A percentile compares a stretch with the other conserved stretches of the same genome.
These are phyloP conservation scores for Saimiri boliviensis DNA, from an alignment of 2,113 vertebrate species.

Conservation along the genomic window DNA sequence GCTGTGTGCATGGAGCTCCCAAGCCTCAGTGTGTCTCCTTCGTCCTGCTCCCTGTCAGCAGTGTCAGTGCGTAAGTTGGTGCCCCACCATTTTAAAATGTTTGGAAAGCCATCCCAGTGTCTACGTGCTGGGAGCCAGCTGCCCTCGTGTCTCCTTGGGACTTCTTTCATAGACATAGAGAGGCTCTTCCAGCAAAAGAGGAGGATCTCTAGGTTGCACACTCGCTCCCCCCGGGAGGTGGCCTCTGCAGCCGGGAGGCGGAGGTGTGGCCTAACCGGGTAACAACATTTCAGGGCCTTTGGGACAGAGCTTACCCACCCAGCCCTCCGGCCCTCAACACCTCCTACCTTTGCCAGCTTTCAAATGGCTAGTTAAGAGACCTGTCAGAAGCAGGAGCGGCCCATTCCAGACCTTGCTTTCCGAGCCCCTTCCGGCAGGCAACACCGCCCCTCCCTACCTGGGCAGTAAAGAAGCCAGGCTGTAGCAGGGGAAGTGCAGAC, in stretches of 20 bases:
- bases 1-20: background rate
- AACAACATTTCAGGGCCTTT: background rate
- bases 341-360: constrained; percentile 31
- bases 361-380: background rate
- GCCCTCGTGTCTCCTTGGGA: background rate
- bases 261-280: background rate
- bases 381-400: background rate
- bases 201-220: background rate
- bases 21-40: rapidly evolving
- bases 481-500: background rate
- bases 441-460: rapidly evolving
- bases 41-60: background rate
- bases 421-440: background rate
- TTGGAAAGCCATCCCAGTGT: background rate
- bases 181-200: background rate
- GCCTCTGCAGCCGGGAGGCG: background rate
- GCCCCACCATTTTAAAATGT: background rate
- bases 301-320: background rate
- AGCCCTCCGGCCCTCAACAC: background rate
- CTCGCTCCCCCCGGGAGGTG: background rate
- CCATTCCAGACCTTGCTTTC: background rate
- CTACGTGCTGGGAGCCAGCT: background rate
- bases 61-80: background rate
- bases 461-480: background rate
- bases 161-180: background rate